Percentiles rank a stretch among this genome's conserved stretches.
Conservation (phyloP, 2,113 vertebrate genomes). For the Cynocephalus volans region DNA sequence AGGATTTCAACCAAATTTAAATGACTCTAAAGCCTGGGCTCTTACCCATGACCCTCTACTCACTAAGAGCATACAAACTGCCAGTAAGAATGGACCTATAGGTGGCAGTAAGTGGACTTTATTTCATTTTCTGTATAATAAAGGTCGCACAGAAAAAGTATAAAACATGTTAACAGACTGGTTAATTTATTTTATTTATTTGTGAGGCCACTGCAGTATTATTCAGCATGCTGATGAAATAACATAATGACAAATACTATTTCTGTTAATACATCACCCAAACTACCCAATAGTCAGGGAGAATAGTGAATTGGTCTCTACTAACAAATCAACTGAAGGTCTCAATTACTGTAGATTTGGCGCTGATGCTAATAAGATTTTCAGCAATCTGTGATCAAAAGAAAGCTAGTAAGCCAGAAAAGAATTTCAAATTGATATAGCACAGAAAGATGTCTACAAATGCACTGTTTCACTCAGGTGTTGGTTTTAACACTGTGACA, state of each 20-base stretch:
- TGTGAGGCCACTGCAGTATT: not conserved
- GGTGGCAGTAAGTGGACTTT: not conserved
- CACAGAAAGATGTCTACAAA: not conserved
- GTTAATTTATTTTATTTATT: not conserved
- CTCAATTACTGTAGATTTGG: not conserved
- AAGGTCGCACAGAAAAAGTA: not conserved
- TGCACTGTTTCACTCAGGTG: not conserved
- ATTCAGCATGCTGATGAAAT: not conserved
- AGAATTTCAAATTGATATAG: not conserved
- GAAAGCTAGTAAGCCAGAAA: not conserved
- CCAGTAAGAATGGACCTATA: not conserved
- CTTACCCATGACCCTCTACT: not conserved
- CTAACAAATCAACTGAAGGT: not conserved
- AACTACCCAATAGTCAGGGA: not conserved
- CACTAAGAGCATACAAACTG: not conserved
- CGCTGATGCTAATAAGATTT: not conserved
- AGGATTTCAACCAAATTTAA: not conserved
- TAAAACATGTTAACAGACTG: constrained; percentile 24
- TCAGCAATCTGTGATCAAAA: not conserved
- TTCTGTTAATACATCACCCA: not conserved
- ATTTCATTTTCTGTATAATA: constrained; percentile 13
- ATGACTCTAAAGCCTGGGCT: not conserved
- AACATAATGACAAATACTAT: not conserved
- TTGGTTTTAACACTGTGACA: not conserved
- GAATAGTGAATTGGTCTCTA: not conserved